phyloP scores from a whole-genome alignment of 1,140 invertebrate genomes.

The Pseudomyrmex dendroicus region DNA sequence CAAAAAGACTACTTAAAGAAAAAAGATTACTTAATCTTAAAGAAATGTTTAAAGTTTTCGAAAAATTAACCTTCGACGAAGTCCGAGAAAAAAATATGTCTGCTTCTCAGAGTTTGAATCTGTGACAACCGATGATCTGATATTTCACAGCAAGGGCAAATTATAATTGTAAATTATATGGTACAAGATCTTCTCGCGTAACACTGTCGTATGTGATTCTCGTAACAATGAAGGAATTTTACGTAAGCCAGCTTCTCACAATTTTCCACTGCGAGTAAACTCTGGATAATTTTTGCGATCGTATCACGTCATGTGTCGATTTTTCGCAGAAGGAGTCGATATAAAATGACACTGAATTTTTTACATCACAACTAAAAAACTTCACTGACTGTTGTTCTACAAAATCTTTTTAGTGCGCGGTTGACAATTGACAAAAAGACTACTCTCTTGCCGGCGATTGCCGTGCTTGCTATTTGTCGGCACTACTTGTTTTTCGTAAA shows the following conservation, averaged over 20 bases:
- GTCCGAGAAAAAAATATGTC: not conserved
- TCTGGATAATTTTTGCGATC: slow-evolving; percentile 40
- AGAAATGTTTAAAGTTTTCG: not conserved
- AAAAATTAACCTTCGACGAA: not conserved
- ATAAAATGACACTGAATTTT: too few species aligned
- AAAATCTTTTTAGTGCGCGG: too few species aligned
- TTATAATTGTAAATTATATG: slow-evolving; percentile 6
- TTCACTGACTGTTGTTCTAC: too few species aligned
- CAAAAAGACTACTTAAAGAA: too few species aligned
- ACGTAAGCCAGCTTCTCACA: slow-evolving; percentile 38
- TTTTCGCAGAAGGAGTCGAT: slow-evolving; percentile 17
- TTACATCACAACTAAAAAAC: too few species aligned
- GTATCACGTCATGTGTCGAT: not conserved
- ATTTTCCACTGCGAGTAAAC: slow-evolving; percentile 15
- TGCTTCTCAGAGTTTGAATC: slow-evolving; percentile 21
- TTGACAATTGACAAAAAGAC: too few species aligned
- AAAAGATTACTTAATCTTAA: too few species aligned
- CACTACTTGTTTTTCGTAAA: too few species aligned
- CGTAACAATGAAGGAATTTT: slow-evolving; percentile 45
- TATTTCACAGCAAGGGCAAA: slow-evolving; percentile 48
- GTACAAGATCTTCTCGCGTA: slow-evolving; percentile 1
- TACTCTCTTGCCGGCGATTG: too few species aligned
- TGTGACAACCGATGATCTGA: slow-evolving; percentile 14
- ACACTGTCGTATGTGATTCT: slow-evolving; percentile 22
- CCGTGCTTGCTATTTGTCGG: too few species aligned